Percentiles rank a stretch among this genome's conserved stretches.
Evolutionary conservation across 2,113 vertebrate species (phyloP).

Genomic region (Ctenomys sociabilis): DNA sequence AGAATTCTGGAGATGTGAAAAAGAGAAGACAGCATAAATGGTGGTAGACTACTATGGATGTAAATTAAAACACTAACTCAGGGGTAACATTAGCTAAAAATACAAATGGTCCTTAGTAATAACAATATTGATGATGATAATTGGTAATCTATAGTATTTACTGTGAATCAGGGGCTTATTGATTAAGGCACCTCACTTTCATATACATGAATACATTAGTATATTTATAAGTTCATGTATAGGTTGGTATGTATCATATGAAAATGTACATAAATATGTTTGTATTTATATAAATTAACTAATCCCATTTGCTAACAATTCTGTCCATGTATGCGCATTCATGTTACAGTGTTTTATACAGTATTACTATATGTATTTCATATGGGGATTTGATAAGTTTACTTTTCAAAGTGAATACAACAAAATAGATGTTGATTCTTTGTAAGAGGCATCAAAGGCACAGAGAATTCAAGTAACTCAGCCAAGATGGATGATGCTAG

Average conservation of each 20-base stretch:
- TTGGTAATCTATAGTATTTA: background rate
- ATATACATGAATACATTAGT: background rate
- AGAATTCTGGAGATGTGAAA: background rate
- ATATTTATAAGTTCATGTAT: background rate
- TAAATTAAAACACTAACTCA: background rate
- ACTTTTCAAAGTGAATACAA: background rate
- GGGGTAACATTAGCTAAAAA: background rate
- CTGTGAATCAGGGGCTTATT: background rate
- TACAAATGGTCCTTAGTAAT: background rate
- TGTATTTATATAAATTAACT: background rate
- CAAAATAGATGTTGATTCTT: background rate
- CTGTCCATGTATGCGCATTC: background rate
- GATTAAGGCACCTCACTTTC: background rate
- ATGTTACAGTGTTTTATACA: background rate
- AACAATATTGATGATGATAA: background rate
- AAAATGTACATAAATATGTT: background rate
- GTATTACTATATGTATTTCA: background rate
- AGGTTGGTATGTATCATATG: background rate
- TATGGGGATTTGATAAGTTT: background rate
- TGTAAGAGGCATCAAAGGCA: background rate
- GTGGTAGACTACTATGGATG: background rate
- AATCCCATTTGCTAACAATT: background rate
- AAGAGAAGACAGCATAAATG: background rate
- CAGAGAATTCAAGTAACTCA: background rate
- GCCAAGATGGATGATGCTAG: background rate